A percentile compares a stretch with the other conserved stretches of the same genome.
Conservation (phyloP, 92 coral and sea anemone genomes). For the Hydrozoanthus gracilis region DNA sequence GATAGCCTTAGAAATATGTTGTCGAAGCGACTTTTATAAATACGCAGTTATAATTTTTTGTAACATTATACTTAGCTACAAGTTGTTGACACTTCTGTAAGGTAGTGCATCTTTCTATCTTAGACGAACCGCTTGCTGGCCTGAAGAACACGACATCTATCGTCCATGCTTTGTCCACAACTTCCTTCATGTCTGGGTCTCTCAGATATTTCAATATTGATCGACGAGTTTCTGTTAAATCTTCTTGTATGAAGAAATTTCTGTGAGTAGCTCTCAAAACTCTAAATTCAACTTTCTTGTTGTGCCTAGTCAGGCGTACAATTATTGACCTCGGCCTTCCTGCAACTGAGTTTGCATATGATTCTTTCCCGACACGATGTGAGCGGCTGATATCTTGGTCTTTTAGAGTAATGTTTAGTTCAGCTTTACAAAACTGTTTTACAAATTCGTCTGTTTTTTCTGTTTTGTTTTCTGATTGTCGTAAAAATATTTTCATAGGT, state of each 20-base stretch:
- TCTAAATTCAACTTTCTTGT: not conserved
- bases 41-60: no score
- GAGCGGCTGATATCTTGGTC: conserved; percentile 13
- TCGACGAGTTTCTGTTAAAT: not conserved
- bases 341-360: not conserved
- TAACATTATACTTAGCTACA: not conserved
- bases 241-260: not conserved
- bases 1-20: not conserved
- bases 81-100: not conserved
- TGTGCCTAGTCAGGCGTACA: conserved; percentile 18
- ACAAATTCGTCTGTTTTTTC: conserved; percentile 20
- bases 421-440: conserved; percentile 4
- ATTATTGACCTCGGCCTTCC: conserved; percentile 19
- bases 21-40: not conserved
- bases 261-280: not conserved
- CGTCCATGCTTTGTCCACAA: not conserved
- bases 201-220: not conserved
- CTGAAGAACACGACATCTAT: conserved; percentile 5
- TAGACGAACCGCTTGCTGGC: not conserved
- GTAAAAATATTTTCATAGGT: no score
- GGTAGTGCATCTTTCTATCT: conserved; percentile 17
- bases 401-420: not conserved
- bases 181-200: not conserved
- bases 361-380: not conserved
- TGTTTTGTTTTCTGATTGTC: not conserved